Conservation (phyloP, 2,797 vertebrate species). For the Pangasius mekongensis region DNA sequence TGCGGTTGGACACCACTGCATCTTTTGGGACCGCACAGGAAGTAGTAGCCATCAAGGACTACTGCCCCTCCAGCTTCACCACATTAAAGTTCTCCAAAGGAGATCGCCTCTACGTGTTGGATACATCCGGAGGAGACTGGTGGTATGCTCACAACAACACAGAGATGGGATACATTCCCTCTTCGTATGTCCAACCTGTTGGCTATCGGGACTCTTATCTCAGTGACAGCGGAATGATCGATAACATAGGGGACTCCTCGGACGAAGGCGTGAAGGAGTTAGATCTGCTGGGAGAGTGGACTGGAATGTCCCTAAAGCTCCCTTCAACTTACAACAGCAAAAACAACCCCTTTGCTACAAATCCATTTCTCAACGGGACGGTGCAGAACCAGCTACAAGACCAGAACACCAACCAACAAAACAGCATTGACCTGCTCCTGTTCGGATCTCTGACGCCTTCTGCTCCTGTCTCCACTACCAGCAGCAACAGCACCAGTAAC, state of each 20-base stretch:
- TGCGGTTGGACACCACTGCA: slow-evolving; percentile 82
- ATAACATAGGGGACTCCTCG: slow-evolving; percentile 83
- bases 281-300: slow-evolving; percentile 86
- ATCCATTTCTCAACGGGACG: slow-evolving; percentile 81
- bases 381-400: slow-evolving; percentile 55
- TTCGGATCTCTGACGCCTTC: slow-evolving; percentile 78
- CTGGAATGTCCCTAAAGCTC: slow-evolving; percentile 69
- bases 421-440: slow-evolving; percentile 81
- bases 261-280: slow-evolving; percentile 86
- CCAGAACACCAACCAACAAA: slow-evolving; percentile 66
- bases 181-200: slow-evolving; percentile 89
- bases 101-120: slow-evolving; percentile 91
- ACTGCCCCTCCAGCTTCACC: slow-evolving; percentile 93
- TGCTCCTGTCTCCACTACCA: slow-evolving; percentile 60
- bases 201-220: slow-evolving; percentile 85
- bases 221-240: slow-evolving; percentile 94
- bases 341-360: slow-evolving; percentile 84
- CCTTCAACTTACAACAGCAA: slow-evolving; percentile 71
- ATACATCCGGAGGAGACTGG: slow-evolving; percentile 94
- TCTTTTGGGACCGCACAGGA: slow-evolving; percentile 89
- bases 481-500: slow-evolving; percentile 63
- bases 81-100: slow-evolving; percentile 95
- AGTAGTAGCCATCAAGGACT: slow-evolving; percentile 94
- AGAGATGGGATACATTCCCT: slow-evolving; percentile 97
- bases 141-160: slow-evolving; percentile 99